Base-by-base conservation (phyloP, 2,888 invertebrate genomes). In the Ochropacha duplaris region DNA sequence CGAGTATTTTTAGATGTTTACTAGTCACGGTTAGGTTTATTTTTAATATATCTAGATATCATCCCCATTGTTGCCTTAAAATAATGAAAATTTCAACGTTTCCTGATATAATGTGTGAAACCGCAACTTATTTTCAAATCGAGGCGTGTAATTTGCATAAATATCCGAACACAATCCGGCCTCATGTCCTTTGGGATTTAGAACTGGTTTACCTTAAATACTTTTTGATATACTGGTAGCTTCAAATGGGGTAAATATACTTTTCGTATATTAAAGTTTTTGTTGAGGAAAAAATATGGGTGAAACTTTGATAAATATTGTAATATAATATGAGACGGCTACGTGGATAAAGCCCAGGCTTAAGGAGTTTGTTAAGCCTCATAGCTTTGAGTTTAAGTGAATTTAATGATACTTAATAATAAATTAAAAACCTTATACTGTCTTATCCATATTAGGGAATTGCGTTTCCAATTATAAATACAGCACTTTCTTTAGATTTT, bases 131-230 rank as follows among this genome's bases (percentile, higher is more conserved):
- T 56, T 54, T 59, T 56, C 56, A 59, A 59, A 56, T 56, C 54
- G 54, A 34, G 58, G 52, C 44, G 52, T 56, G 14, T 19, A 19
- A 56, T 56, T 59, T 54, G 59, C 59, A 56, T 59, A 56, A 59
- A 59, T 59, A 59, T 59, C 56, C 56, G 56, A 50, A 56, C 56
- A 54, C 54, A 54, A 52, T 54, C 59, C 39, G 49, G 59, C 58
- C 54, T 50, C 55, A 54, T 24, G 14, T 14, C 31, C 31, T 22
- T 11, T 19, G 22, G 52, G 52, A 52, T 50, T 49, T 52, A 54
- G 36, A 44, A 31, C 54, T 19, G 36, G 49, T 56, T 50, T 36
- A 50, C 50, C 50, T 50, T 49, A 59, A 55, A 50, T 56, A 54
- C 49, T 50, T 49, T 54, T 28, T 59, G 56, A 59, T 54, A 56